Evolutionary conservation across 2,113 vertebrate species (phyloP).

Genomic region (Campylomormyrus numenius): DNA sequence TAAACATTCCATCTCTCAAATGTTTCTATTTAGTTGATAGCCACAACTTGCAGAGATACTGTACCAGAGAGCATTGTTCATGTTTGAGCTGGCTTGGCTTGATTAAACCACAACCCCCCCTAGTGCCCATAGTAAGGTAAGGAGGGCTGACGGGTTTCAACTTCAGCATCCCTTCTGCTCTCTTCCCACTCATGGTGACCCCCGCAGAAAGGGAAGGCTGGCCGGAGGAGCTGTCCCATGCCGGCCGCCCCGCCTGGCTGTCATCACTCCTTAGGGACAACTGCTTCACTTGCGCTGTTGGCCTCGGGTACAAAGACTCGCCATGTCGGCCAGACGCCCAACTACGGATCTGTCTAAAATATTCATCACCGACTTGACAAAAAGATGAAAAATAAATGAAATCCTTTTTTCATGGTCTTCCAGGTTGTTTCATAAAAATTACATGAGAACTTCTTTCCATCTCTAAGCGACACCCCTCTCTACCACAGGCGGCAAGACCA

Average conservation of each 20-base stretch:
- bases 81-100: background rate
- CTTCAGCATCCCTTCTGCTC: background rate
- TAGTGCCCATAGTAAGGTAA: background rate
- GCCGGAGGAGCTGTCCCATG: slow-evolving; percentile 51
- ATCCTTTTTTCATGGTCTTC: slow-evolving; percentile 63
- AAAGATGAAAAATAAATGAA: slow-evolving; percentile 72
- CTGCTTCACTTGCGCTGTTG: slow-evolving; percentile 53
- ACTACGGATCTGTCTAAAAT: slow-evolving; percentile 49
- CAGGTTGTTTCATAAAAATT: slow-evolving; percentile 66
- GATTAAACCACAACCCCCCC: background rate
- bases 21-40: background rate
- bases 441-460: slow-evolving; percentile 60
- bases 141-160: background rate
- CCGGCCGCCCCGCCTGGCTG: slow-evolving; percentile 38
- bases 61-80: background rate
- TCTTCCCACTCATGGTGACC: background rate
- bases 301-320: slow-evolving; percentile 65
- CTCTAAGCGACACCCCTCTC: slow-evolving; percentile 45
- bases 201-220: slow-evolving; percentile 56
- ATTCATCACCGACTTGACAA: slow-evolving; percentile 67
- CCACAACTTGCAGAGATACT: background rate
- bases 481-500: slow-evolving; percentile 16
- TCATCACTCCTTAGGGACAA: slow-evolving; percentile 31
- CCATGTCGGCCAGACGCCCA: slow-evolving; percentile 53
- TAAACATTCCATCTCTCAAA: background rate